Percentiles rank a stretch among this genome's conserved stretches.
Evolutionary conservation across 2,113 vertebrate genomes (phyloP).

Genomic region (Seriola dumerili): DNA sequence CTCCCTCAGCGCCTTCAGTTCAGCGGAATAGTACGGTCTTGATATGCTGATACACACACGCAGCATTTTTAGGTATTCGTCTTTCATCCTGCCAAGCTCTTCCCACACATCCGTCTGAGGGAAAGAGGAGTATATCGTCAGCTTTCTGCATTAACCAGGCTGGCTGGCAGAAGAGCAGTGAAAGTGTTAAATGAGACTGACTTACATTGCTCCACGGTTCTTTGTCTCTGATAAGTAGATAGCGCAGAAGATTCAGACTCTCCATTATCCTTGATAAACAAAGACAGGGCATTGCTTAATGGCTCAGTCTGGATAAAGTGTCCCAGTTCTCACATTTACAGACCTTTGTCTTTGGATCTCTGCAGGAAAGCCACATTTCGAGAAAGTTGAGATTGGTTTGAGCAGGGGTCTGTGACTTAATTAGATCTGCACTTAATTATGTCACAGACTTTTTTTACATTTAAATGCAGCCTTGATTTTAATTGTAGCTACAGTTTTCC

Average conservation of each 20-base stretch:
- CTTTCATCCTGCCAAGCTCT: conserved; percentile 86
- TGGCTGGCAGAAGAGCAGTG: background rate
- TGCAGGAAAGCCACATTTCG: background rate
- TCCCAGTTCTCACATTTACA: background rate
- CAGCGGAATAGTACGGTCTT: conserved; percentile 90
- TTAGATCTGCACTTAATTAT: background rate
- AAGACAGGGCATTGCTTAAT: background rate
- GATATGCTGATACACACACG: conserved; percentile 92
- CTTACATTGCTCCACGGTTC: conserved; percentile 86
- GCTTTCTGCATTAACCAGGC: background rate
- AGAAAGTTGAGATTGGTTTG: background rate
- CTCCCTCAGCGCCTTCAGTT: conserved; percentile 89
- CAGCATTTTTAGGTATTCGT: conserved; percentile 89
- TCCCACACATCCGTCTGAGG: conserved; percentile 89
- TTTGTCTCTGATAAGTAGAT: conserved; percentile 90
- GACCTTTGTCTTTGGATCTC: background rate
- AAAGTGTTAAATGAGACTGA: conserved; percentile 11
- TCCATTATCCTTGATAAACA: conserved; percentile 91
- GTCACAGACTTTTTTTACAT: background rate
- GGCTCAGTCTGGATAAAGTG: background rate
- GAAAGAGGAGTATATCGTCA: background rate
- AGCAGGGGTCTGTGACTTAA: background rate
- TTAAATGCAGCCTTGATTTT: background rate
- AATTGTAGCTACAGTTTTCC: background rate
- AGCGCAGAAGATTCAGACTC: conserved; percentile 93